Evolutionary conservation across 1,140 invertebrate genomes (phyloP), one percentile per base, ranked within the genome.

Genomic region (Sminthurides bifidus): DNA sequence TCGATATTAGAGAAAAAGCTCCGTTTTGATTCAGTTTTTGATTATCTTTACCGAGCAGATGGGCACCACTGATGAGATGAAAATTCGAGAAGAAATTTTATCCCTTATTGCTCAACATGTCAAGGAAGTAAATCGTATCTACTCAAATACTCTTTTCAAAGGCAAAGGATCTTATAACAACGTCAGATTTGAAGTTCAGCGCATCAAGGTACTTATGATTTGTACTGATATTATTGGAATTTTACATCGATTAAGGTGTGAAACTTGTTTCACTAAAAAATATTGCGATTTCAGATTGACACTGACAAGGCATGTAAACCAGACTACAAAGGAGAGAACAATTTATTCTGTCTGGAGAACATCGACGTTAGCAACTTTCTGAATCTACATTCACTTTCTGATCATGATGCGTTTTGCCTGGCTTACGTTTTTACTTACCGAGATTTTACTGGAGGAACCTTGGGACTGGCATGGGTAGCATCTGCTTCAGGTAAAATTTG

Each of bases 361-460:
- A 95, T 99, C 65, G 95, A 99, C 71, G 95, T 98, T 44, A 96
- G 92, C 65, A 98, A 98, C 75, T 98, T 98, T 73, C 76, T 99
- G 37, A 99, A 98, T 75, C 77, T 97, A 21, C 94, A 98, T 71
- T 98, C 94, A 8, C 76, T 97, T 44, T 84, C 86, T 26, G 92
- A 98, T 75, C 95, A 98, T 71, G 87, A 95, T 66, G 87, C 90
- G 68, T 99, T 98, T 74, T 99, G 96, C 72, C 77, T 99, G 37
- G 93, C 95, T 10, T 99, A 98, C 70, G 90, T 98, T 27, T 97
- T 98, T 72, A 98, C 96, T 0, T 98, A 97, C 71, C 80, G 85
- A 66, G 93, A 98, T 73, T 98, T 97, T 70, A 90, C 87, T 27
- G 91, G 91, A 15, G 93, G 93, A 40, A 98, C 93, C 15, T 74